Percentiles rank a stretch among this genome's conserved stretches.
Conservation (phyloP, 2,113 vertebrate genomes). For the Myrmophylax atrothorax region DNA sequence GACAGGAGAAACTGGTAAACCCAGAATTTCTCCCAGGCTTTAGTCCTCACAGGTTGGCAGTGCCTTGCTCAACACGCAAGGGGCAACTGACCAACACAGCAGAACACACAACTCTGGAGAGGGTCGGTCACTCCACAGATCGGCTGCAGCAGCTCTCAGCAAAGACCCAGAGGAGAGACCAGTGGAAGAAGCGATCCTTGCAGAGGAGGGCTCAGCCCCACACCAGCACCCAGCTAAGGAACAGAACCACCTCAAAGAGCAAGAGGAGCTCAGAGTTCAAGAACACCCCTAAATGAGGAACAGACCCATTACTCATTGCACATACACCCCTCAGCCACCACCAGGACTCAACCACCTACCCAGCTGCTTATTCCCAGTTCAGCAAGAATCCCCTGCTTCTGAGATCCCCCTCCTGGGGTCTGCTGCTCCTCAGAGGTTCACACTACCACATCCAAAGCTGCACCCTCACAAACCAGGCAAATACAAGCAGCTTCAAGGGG, state of each 20-base stretch:
- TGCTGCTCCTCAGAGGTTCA: background rate
- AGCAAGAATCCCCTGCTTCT: background rate
- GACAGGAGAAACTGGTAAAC: background rate
- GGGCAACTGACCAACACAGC: background rate
- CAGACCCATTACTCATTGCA: background rate
- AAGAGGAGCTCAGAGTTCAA: background rate
- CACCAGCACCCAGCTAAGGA: background rate
- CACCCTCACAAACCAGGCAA: too few relatives aligned
- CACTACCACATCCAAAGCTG: background rate
- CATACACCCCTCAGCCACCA: too few relatives aligned
- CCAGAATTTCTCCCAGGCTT: background rate
- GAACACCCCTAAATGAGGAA: background rate
- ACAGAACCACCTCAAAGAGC: background rate
- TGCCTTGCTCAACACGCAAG: background rate
- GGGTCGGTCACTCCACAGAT: background rate
- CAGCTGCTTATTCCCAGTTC: background rate
- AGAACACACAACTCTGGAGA: background rate
- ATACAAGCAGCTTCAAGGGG: background rate
- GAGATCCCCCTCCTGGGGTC: background rate
- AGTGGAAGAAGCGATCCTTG: background rate
- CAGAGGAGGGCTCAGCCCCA: background rate
- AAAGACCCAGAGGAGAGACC: background rate
- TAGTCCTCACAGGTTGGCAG: background rate
- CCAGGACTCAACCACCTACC: background rate
- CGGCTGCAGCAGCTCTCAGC: background rate